Base-by-base conservation (phyloP, 2,113 vertebrate species). In the Barbus barbus region DNA sequence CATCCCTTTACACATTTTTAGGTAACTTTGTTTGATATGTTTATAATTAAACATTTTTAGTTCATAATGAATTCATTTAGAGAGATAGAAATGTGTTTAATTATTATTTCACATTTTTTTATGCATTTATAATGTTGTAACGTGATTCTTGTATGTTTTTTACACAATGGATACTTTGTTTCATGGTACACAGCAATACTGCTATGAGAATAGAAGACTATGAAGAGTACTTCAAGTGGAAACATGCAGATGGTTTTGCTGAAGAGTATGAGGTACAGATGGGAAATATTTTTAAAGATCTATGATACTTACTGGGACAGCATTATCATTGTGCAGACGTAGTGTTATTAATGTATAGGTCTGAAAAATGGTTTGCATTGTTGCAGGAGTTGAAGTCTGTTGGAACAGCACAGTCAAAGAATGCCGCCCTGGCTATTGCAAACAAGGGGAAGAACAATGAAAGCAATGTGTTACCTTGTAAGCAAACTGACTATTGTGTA, bases 391-490 rank as follows among this genome's bases (percentile, higher is more conserved):
- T 99, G 56, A 97, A 95, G 84, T 41, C 89, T 73, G 95, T 96
- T 85, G 98, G 98, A 71, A 93, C 93, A 20, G 92, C 74, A 86
- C 97, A 97, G 87, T 85, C 95, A 1, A 98, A 95, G 91, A 91
- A 88, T 56, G 91, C 90, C 20, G 96, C 97, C 9, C 91, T 95
- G 79, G 84, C 90, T 71, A 2, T 91, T 22, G 96, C 97, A 38
- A 99, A 99, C 85, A 97, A 96, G 87, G 91, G 90, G 1, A 99
- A 99, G 94, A 99, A 99, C 84, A 96, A 98, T 90, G 99, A 99
- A 89, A 97, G 95, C 90, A 99, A 99, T 0, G 97, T 99, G 44
- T 93, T 98, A 69, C 97, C 98, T 61, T 99, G 98, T 99, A 90
- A 96, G 98, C 94, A 83, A n/a, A 60, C 22, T 3, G 1, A 26